Evolutionary conservation across 2,113 vertebrate genomes (phyloP).

Genomic region (Tamias sibiricus): DNA sequence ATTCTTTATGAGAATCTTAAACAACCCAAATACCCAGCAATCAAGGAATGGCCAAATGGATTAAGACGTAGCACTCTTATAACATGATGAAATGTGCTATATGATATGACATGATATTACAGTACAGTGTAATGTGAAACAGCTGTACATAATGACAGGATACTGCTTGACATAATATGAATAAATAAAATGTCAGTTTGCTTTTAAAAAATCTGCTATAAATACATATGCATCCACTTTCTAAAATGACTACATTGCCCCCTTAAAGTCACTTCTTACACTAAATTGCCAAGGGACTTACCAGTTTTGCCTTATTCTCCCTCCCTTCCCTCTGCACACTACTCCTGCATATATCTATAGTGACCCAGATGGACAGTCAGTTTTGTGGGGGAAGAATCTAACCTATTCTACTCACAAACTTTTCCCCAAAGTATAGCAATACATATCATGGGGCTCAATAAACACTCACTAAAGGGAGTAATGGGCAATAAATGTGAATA

Average conservation of each 20-base stretch:
- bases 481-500: background rate
- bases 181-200: background rate
- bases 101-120: background rate
- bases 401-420: background rate
- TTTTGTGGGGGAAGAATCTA: background rate
- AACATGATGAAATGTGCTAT: background rate
- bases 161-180: background rate
- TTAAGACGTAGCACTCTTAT: background rate
- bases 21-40: background rate
- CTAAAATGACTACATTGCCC: background rate
- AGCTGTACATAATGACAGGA: background rate
- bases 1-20: conserved; percentile 25
- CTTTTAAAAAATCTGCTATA: background rate
- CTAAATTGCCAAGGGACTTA: background rate
- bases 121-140: background rate
- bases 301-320: background rate
- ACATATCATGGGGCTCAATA: background rate
- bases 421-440: background rate
- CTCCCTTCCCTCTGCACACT: background rate
- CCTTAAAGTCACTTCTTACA: background rate
- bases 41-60: background rate
- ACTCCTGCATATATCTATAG: no score
- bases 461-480: background rate
- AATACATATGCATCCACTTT: background rate
- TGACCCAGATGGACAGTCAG: background rate